Conservation (phyloP, 2,797 vertebrate species). For the Falco novaeseelandiae region DNA sequence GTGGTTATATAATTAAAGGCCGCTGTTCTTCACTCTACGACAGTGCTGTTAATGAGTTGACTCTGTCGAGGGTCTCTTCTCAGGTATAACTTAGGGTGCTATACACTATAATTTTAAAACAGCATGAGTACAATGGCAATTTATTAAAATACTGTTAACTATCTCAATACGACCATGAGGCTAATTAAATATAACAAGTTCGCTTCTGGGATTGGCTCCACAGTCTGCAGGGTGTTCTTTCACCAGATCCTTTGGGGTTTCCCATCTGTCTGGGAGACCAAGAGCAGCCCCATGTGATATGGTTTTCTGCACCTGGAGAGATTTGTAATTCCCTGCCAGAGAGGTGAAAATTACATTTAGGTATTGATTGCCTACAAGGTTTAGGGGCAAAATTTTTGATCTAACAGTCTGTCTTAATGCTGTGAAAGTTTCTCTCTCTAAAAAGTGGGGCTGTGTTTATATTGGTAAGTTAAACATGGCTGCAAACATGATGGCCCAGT, state of each 20-base stretch:
- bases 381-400: background rate
- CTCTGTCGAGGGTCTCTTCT: background rate
- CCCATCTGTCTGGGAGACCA: slow-evolving; percentile 41
- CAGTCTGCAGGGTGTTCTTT: slow-evolving; percentile 27
- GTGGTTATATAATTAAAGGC: slow-evolving; percentile 43
- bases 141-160: slow-evolving; percentile 61
- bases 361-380: slow-evolving; percentile 23
- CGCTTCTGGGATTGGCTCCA: slow-evolving; percentile 34
- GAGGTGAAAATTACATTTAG: slow-evolving; percentile 44
- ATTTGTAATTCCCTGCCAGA: slow-evolving; percentile 32
- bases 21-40: background rate
- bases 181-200: slow-evolving; percentile 65
- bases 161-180: background rate
- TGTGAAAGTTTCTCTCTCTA: background rate
- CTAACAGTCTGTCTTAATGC: background rate
- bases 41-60: background rate
- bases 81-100: slow-evolving; percentile 38
- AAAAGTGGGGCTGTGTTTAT: background rate
- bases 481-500: background rate
- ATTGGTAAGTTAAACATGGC: background rate
- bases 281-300: background rate
- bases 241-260: slow-evolving; percentile 9
- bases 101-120: background rate
- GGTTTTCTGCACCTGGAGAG: slow-evolving; percentile 2
- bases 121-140: slow-evolving; percentile 17